These are phyloP conservation scores for Gortyna flavago DNA, from an alignment of 2,888 invertebrate genomes.

Conservation along the genomic window DNA sequence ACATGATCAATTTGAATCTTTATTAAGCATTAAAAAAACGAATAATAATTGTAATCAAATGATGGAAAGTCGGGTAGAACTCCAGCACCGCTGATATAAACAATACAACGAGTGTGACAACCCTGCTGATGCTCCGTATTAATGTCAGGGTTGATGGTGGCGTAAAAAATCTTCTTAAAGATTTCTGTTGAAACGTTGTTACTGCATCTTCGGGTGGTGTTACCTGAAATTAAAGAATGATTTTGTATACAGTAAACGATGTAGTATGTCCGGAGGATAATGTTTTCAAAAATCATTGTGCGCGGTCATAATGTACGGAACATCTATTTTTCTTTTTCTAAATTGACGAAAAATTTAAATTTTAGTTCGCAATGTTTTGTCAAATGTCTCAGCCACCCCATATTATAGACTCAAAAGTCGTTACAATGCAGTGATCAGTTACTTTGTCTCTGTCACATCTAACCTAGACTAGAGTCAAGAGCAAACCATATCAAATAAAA, in stretches of 20 bases:
- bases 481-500: too few relatives aligned
- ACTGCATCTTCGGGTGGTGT: conserved; percentile 75
- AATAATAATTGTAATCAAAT: conserved; percentile 65
- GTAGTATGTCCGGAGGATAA: neutral
- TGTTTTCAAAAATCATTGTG: neutral
- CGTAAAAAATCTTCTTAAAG: conserved; percentile 76
- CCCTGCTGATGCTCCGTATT: conserved; percentile 75
- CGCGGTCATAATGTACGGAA: too few relatives aligned
- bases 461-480: too few relatives aligned
- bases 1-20: neutral
- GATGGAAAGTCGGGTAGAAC: conserved; percentile 77
- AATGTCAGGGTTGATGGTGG: conserved; percentile 72
- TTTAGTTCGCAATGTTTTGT: too few relatives aligned
- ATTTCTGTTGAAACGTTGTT: conserved; percentile 69
- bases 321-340: too few relatives aligned
- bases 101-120: conserved; percentile 74
- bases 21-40: conserved; percentile 66
- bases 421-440: neutral
- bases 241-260: neutral
- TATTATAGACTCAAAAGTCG: neutral
- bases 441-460: too few relatives aligned
- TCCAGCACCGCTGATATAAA: conserved; percentile 75
- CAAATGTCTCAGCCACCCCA: too few relatives aligned
- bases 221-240: conserved; percentile 73
- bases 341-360: too few relatives aligned